Base-by-base conservation (phyloP, 2,113 vertebrate species). In the Apteryx owenii region DNA sequence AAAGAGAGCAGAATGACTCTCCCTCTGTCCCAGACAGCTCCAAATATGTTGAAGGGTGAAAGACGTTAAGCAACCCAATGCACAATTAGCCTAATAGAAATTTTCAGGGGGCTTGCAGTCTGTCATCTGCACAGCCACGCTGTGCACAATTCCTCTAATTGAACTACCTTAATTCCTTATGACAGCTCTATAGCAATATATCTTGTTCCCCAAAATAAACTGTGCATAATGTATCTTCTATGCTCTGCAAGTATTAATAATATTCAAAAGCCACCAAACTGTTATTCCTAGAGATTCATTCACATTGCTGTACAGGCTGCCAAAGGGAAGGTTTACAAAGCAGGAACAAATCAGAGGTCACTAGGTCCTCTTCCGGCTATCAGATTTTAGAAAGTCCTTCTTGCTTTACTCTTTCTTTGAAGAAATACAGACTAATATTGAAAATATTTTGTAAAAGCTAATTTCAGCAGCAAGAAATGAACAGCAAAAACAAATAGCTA, bases 141-240 rank as follows among this genome's bases (percentile, higher is more conserved):
- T 85, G 42, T 21, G 48, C 81, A 90, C 72, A 79, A 81, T 42
- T 91, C 66, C 83, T 95, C 81, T 89, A 94, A 71, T 48, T 0
- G 1, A 91, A 72, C 92, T 93, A 79, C 88, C 79, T 93, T 96
- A 95, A 98, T 93, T 93, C 71, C 81, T 95, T 65, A 50, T 92
- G 93, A 95, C 95, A 95, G 80, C 77, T 94, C 82, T 69, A 38
- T 11, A 83, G 83, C 82, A 95, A 76, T 82, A 97, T 96, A 95
- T 53, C 46, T 77, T 75, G 53, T 33, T 90, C 93, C 97, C 97
- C 97, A 98, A 98, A 98, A 97, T 97, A 97, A 97, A 86, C 81
- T 36, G 82, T 75, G 51, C 86, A 94, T 90, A 97, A 97, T 92
- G 58, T 81, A 91, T 95, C 96, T 97, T 97, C 96, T 95, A 95